phyloP scores from a whole-genome alignment of 2,888 invertebrate genomes.

The Papilio gigon region DNA sequence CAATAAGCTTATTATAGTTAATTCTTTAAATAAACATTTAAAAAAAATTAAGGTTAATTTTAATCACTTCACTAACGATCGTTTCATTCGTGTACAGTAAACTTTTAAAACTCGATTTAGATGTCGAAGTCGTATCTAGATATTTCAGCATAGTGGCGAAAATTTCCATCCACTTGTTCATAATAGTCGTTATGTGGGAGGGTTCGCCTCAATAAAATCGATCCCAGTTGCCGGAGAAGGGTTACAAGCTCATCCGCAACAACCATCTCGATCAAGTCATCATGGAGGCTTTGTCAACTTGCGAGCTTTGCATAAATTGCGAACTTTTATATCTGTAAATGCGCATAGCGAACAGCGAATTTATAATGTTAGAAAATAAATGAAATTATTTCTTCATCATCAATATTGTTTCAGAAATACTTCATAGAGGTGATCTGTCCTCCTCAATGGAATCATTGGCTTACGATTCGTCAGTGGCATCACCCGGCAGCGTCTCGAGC shows the following conservation, averaged over 20 bases:
- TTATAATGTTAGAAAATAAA: neutral
- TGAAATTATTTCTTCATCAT: neutral
- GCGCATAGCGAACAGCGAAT: neutral
- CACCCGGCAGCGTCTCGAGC: conserved; percentile 84
- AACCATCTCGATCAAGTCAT: too few species aligned
- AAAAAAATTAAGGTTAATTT: neutral
- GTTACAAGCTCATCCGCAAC: too few species aligned
- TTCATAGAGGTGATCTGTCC: conserved; percentile 88
- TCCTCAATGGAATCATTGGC: conserved; percentile 90
- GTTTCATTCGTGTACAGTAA: neutral
- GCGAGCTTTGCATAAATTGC: too few species aligned
- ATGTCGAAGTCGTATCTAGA: too few species aligned
- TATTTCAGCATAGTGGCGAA: too few species aligned
- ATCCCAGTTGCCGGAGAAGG: too few species aligned
- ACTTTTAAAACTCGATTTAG: neutral
- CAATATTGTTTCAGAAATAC: conserved; percentile 83
- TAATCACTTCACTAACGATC: neutral
- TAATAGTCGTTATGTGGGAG: too few species aligned
- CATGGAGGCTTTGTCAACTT: neutral
- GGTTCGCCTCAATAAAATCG: too few species aligned
- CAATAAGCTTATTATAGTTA: neutral
- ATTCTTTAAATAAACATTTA: neutral
- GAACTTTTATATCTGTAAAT: neutral
- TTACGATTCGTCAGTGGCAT: conserved; percentile 88
- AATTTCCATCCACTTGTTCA: too few species aligned